These are phyloP conservation scores for Stigmatopora nigra DNA, from an alignment of 2,113 vertebrate genomes.

Conservation along the genomic window DNA sequence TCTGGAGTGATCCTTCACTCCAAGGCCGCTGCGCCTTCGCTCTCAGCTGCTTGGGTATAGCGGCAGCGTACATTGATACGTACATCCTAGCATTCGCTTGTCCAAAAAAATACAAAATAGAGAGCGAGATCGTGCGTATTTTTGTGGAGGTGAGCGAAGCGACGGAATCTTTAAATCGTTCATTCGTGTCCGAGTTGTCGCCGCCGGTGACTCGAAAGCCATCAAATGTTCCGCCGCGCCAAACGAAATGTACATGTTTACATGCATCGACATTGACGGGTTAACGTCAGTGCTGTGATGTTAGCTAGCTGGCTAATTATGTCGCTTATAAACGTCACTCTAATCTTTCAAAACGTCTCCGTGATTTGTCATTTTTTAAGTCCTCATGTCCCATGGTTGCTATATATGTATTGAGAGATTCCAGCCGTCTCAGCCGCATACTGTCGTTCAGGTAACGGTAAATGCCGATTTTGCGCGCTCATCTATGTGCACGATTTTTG, in stretches of 20 bases:
- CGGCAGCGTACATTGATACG: conserved; percentile 67
- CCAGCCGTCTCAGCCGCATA: conserved; percentile 25
- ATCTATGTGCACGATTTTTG: neutral
- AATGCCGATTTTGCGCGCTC: neutral
- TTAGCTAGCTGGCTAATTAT: conserved; percentile 48
- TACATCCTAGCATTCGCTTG: conserved; percentile 57
- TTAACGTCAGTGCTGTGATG: conserved; percentile 24
- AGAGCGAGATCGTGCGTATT: neutral
- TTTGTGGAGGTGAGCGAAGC: neutral
- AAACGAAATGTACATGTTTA: conserved; percentile 60
- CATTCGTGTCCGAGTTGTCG: neutral
- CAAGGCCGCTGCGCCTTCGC: conserved; percentile 76
- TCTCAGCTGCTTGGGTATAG: conserved; percentile 64
- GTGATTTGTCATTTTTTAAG: neutral
- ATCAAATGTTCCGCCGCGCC: conserved; percentile 20
- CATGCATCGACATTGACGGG: conserved; percentile 52
- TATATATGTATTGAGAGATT: neutral
- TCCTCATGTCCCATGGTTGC: neutral
- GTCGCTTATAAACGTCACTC: neutral
- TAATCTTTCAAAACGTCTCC: neutral
- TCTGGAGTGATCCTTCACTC: conserved; percentile 68
- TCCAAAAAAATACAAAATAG: conserved; percentile 27
- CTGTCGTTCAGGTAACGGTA: conserved; percentile 33
- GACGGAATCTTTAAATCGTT: accelerated
- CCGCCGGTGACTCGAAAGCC: neutral